Evolutionary conservation across 35 echinoderm and acorn worm genomes (phyloP).

Genomic region (Heliocidaris tuberculata): DNA sequence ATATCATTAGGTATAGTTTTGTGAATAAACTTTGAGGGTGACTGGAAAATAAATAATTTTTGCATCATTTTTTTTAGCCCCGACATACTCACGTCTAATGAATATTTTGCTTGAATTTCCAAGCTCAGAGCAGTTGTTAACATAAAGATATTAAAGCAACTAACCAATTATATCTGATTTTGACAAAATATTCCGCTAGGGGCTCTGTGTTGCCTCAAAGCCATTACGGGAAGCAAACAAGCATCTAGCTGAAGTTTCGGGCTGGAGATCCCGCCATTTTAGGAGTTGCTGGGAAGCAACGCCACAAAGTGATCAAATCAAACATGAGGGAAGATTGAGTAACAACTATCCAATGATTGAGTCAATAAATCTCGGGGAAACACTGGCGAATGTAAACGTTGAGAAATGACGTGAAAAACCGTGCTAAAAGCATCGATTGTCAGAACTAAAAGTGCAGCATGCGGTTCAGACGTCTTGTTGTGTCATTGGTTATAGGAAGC

Average conservation of each 20-base stretch:
- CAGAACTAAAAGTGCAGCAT: neutral
- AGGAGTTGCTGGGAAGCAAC: neutral
- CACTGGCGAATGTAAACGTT: neutral
- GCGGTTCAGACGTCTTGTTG: neutral
- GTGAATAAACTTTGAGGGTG: too few species aligned
- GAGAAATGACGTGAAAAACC: conserved; percentile 6
- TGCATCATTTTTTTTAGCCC: too few species aligned
- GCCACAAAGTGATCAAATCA: conserved; percentile 16
- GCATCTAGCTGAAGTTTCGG: neutral
- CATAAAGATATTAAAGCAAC: too few species aligned
- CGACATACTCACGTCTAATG: too few species aligned
- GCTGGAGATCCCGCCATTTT: neutral
- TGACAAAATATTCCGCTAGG: too few species aligned
- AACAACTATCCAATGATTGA: conserved; percentile 25
- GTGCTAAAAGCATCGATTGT: conserved; percentile 32
- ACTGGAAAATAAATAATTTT: too few species aligned
- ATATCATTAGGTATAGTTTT: too few species aligned
- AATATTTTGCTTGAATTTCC: too few species aligned
- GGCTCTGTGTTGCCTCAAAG: neutral
- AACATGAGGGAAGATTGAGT: neutral
- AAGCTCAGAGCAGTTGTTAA: too few species aligned
- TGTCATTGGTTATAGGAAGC: neutral
- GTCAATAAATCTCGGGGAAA: conserved; percentile 18
- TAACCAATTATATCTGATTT: too few species aligned
- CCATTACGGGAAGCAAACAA: conserved; percentile 3